Evolutionary conservation across 2,113 vertebrate species (phyloP).

Genomic region (Acrocephalus kingi): DNA sequence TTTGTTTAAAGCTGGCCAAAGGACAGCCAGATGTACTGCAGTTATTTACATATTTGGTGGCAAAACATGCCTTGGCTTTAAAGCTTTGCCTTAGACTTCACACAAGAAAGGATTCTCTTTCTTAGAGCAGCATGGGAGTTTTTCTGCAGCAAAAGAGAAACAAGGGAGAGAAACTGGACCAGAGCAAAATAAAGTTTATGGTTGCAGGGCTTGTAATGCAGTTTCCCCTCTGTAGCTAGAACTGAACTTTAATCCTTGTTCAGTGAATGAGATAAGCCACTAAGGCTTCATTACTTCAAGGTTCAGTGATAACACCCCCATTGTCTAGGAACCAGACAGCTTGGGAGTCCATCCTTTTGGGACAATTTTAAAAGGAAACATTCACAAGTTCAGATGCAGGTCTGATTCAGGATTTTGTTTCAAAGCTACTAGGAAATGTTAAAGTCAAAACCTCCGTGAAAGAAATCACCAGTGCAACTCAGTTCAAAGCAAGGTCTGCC

Average conservation of each 20-base stretch:
- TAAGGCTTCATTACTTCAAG: neutral
- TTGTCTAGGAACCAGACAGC: neutral
- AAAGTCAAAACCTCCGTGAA: neutral
- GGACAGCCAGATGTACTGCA: neutral
- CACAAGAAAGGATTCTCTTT: neutral
- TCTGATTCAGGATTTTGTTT: neutral
- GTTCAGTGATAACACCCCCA: neutral
- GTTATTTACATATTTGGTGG: neutral
- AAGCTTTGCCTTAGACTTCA: neutral
- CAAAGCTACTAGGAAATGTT: neutral
- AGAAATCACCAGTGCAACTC: neutral
- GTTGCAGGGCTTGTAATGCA: neutral
- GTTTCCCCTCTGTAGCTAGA: neutral
- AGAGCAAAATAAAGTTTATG: neutral
- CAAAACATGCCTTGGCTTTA: neutral
- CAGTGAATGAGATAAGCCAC: neutral
- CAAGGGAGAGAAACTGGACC: neutral
- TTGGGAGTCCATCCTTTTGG: neutral
- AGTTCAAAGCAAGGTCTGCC: slow-evolving; percentile 27
- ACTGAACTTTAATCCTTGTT: neutral
- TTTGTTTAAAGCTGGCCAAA: neutral
- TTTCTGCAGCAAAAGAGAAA: neutral
- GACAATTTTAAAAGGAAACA: neutral
- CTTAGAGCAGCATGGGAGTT: neutral
- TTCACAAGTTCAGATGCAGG: neutral